A percentile compares a stretch with the other conserved stretches of the same genome.
These are phyloP conservation scores for Caligus rogercresseyi DNA, from an alignment of 1,140 invertebrate species.

Conservation along the genomic window DNA sequence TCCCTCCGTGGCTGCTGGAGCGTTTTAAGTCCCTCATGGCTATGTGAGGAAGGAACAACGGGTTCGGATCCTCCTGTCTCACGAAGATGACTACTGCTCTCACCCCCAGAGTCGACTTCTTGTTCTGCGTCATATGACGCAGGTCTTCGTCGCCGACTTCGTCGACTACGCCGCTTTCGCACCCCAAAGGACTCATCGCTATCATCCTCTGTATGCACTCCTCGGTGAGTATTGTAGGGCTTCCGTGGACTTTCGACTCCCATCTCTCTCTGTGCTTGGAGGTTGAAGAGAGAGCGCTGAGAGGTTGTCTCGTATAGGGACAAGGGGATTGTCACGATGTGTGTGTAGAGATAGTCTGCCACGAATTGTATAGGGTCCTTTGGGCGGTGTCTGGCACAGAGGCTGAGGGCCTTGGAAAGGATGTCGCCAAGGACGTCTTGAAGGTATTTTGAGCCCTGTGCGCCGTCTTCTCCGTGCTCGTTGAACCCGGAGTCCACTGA, in stretches of 20 bases:
- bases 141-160: neutral
- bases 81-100: neutral
- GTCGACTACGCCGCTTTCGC: neutral
- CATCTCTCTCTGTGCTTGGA: no score
- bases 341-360: conserved; percentile 6
- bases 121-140: neutral
- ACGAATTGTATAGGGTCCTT: conserved; percentile 15
- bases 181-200: neutral
- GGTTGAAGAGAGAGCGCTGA: neutral
- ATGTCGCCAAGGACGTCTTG: conserved; percentile 12
- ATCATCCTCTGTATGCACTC: neutral
- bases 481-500: neutral
- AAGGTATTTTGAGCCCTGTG: conserved; percentile 3
- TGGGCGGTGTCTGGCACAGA: neutral
- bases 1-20: neutral
- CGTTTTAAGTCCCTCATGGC: neutral
- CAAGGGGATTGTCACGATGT: neutral
- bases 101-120: no score
- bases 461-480: neutral
- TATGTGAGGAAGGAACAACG: neutral
- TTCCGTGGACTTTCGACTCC: no score
- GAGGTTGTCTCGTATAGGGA: neutral
- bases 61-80: neutral
- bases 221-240: no score
- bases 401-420: neutral